Conservation (phyloP, 2,888 invertebrate genomes). For the Dinocampus coccinellae region DNA sequence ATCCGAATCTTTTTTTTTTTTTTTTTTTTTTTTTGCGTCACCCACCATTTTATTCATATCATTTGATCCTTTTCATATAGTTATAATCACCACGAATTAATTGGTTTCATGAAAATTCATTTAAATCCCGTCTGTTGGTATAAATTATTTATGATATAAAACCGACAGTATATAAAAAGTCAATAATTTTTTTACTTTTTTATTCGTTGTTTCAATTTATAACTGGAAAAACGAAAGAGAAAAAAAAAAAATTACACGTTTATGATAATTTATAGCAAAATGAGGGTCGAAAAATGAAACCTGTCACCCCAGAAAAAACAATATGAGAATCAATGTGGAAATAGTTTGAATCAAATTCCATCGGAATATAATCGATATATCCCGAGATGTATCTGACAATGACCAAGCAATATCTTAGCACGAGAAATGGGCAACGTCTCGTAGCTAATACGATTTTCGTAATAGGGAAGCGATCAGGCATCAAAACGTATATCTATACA, state of each 20-base stretch:
- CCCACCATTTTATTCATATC: background rate
- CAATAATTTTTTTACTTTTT: background rate
- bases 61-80: background rate
- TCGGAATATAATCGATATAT: background rate
- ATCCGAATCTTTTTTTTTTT: too few species aligned
- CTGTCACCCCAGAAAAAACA: background rate
- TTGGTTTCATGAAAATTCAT: background rate
- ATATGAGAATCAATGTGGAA: background rate
- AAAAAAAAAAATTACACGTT: background rate
- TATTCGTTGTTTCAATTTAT: background rate
- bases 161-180: background rate
- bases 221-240: background rate
- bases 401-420: slow-evolving; percentile 41
- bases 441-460: slow-evolving; percentile 64
- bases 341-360: background rate
- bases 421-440: slow-evolving; percentile 37
- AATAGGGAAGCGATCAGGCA: slow-evolving; percentile 59
- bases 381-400: slow-evolving; percentile 20
- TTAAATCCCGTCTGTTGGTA: background rate
- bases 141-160: background rate
- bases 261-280: too few species aligned
- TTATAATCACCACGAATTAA: background rate
- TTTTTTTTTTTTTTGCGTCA: too few species aligned
- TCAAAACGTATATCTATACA: slow-evolving; percentile 49
- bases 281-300: too few species aligned